Base-by-base conservation (phyloP, 2,888 invertebrate species). In the Agrypnus murinus region DNA sequence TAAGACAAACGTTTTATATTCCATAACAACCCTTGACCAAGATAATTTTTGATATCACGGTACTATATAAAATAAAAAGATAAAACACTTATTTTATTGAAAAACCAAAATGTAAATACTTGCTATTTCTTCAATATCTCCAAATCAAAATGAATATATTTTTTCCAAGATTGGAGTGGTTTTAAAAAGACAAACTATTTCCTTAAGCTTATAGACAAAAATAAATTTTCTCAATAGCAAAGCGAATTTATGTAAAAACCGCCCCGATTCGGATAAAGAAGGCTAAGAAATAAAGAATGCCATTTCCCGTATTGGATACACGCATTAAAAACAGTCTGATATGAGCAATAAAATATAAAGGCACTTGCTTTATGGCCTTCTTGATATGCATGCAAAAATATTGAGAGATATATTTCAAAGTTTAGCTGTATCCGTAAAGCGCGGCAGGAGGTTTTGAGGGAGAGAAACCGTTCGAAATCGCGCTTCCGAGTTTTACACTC, bases 271-370 rank as follows among this genome's bases (percentile, higher is more conserved):
- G 71, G 68, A 71, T 72, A 65, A 69, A 69, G 69, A 14, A 62
- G 65, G 69, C 68, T 72, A 74, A 70, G 75, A 73, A 73, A 71
- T 76, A 71, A 74, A 70, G 77, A 69, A 79, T 73, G 80, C 81
- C 80, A 81, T 82, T 83, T 80, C 80, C 79, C 74, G 81, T 82
- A 82, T 82, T 83, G 82, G 82, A 83, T 82, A 82, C 81, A 81
- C 78, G 82, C 83, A 83, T 82, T 83, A 83, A 83, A 82, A 82
- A 81, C 82, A 79, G 79, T 82, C 81, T 81, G 81, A 82, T 81
- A 81, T 81, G 80, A 80, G 79, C 81, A 79, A 82, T 82, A 82
- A 82, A 81, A 81, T 81, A 82, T 81, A 82, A 82, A 82, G 82
- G 81, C 80, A 82, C 81, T 82, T 81, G 83, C 79, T 82, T 82